Percentiles rank a stretch among this genome's conserved stretches.
phyloP scores from a whole-genome alignment of 2,797 vertebrate genomes.

The Stomatorhinus walkeri region DNA sequence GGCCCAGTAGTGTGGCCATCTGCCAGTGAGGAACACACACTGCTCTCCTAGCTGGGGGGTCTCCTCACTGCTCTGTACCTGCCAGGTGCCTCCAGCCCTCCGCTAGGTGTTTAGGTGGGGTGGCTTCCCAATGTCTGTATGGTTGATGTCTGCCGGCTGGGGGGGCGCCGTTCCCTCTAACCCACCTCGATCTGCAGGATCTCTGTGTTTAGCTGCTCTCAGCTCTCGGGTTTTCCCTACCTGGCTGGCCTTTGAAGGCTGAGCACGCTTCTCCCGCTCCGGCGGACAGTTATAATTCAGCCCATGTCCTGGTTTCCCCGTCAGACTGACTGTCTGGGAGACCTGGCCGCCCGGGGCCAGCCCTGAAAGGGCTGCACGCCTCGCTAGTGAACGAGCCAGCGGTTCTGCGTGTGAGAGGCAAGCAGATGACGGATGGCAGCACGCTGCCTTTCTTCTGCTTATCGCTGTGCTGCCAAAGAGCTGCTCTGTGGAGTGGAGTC shows the following conservation, averaged over 20 bases:
- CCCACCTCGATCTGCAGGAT: not conserved
- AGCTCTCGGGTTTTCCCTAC: not conserved
- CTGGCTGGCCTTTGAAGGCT: not conserved
- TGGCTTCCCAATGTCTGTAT: not conserved
- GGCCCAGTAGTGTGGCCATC: not conserved
- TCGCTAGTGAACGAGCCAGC: not conserved
- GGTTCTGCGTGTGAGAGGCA: not conserved
- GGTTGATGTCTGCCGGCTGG: not conserved
- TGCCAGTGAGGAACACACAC: not conserved
- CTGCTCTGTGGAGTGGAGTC: not conserved
- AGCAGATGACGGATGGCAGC: not conserved
- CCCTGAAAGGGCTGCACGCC: not conserved
- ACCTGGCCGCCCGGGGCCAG: not conserved
- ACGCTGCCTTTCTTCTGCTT: not conserved
- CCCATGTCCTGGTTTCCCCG: not conserved
- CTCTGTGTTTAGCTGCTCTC: not conserved
- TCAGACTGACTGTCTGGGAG: not conserved
- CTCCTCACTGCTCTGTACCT: not conserved
- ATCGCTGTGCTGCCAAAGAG: not conserved
- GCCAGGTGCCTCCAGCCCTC: not conserved
- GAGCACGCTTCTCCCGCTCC: not conserved
- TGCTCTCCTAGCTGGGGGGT: not conserved
- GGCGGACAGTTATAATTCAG: not conserved
- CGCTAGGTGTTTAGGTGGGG: not conserved
- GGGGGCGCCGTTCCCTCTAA: not conserved